Evolutionary conservation across 2,888 invertebrate genomes (phyloP), one percentile per base, ranked within the genome.

Genomic region (Mantis religiosa): DNA sequence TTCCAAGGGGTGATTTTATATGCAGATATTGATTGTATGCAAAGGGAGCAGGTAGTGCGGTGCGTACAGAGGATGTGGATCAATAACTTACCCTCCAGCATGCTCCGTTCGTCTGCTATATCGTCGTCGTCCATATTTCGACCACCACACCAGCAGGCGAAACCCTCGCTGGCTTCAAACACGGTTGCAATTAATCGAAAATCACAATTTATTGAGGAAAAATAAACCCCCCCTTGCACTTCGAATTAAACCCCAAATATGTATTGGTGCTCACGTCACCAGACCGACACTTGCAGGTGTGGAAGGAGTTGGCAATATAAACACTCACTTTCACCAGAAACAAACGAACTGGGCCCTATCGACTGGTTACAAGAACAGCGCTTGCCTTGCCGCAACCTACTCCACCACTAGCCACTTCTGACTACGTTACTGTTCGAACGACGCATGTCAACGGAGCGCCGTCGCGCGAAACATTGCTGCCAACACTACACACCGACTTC

Each of bases 71-170:
- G 54, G 54, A 71, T 71, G 54, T 71, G 54, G 54, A 71, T 71
- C 54, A 71, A 71, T 71, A 71, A 71, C 92, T 93, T 93, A 93
- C 93, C 93, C 92, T 93, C 93, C 34, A 93, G 92, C 93, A 93
- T 93, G 91, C 92, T 93, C 91, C 92, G 92, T 90, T 93, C 92
- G 90, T 92, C 91, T 90, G 93, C 93, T 90, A 93, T 93, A 91
- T 93, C 93, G 90, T 87, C 82, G 54, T 87, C 82, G n/a, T 34
- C 87, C 34, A 82, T 9, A 82, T 87, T 82, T 14, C 54, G 54
- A 71, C 54, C 54, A 71, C 54, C 54, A 71, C 54, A 71, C 54
- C 54, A 71, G 54, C 54, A 71, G 54, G 54, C 54, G 54, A 71
- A 71, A 71, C 54, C 54, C 54, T 71, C 54, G 54, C 54, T 71